Conservation (phyloP, 2,888 invertebrate genomes). For the Chouioia cunea region DNA sequence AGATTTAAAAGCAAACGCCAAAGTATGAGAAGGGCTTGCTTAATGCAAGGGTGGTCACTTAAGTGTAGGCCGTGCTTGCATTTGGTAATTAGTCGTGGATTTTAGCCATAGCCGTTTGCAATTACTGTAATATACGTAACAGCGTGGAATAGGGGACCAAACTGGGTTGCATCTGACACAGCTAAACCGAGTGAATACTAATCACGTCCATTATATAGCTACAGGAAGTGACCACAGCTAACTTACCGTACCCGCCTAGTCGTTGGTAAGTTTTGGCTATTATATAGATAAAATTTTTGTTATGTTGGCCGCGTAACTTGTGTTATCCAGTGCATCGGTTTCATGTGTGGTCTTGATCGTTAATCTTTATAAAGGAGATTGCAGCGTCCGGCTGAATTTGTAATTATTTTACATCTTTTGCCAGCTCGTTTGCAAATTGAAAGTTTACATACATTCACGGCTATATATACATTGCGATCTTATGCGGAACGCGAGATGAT, state of each 20-base stretch:
- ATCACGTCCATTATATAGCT: constrained; percentile 55
- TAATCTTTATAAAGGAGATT: no score
- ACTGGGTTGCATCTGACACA: constrained; percentile 61
- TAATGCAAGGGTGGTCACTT: constrained; percentile 33
- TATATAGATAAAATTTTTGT: neutral
- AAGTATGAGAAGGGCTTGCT: constrained; percentile 5
- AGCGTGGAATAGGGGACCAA: constrained; percentile 25
- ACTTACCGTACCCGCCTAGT: neutral
- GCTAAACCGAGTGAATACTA: constrained; percentile 65
- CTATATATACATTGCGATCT: no score
- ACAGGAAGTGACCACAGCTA: constrained; percentile 25
- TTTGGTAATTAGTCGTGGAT: constrained; percentile 48
- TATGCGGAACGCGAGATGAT: no score
- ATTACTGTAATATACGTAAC: constrained; percentile 48
- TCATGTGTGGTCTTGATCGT: no score
- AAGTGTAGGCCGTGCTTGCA: constrained; percentile 8
- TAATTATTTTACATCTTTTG: no score
- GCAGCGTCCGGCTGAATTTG: no score
- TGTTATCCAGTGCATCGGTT: no score
- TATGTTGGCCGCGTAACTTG: no score
- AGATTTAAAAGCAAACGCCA: neutral
- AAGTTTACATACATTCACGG: no score
- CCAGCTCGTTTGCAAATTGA: no score
- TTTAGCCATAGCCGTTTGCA: constrained; percentile 45
- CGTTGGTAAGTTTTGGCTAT: neutral